Percentiles rank a stretch among this genome's conserved stretches.
Evolutionary conservation across 2,113 vertebrate genomes (phyloP).

Genomic region (Heterotilapia buettikoferi): DNA sequence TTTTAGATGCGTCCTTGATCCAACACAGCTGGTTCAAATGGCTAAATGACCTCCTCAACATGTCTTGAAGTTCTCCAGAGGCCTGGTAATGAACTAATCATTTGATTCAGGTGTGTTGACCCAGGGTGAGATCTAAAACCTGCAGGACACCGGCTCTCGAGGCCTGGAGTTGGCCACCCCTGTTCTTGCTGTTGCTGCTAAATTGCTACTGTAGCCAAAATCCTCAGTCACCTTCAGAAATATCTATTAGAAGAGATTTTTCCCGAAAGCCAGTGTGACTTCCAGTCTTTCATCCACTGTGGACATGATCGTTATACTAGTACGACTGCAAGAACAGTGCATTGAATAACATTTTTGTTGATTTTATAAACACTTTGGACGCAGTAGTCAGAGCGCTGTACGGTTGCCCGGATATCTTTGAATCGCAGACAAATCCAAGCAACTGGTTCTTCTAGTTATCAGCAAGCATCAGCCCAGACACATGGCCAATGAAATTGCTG

Average conservation of each 20-base stretch:
- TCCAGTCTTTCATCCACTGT: background rate
- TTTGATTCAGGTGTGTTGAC: no score
- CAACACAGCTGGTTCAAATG: no score
- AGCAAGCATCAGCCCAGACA: background rate
- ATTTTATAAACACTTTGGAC: background rate
- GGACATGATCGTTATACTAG: background rate
- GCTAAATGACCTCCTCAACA: no score
- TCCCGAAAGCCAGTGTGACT: background rate
- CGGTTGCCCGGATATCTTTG: background rate
- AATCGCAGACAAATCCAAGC: background rate
- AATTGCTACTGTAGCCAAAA: background rate
- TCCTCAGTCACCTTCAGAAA: background rate
- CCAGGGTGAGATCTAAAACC: no score
- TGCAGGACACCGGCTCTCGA: no score
- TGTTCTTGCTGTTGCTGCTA: background rate
- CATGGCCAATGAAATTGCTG: background rate
- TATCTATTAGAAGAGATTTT: background rate
- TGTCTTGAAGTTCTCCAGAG: no score
- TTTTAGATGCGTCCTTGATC: no score
- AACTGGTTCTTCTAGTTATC: background rate
- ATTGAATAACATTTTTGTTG: background rate
- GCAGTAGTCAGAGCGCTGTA: background rate
- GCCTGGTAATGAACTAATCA: no score
- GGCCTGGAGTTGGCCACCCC: no score
- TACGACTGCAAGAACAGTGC: background rate